These are phyloP conservation scores for Branchinecta lynchi DNA, from an alignment of 1,140 invertebrate species.

Conservation along the genomic window DNA sequence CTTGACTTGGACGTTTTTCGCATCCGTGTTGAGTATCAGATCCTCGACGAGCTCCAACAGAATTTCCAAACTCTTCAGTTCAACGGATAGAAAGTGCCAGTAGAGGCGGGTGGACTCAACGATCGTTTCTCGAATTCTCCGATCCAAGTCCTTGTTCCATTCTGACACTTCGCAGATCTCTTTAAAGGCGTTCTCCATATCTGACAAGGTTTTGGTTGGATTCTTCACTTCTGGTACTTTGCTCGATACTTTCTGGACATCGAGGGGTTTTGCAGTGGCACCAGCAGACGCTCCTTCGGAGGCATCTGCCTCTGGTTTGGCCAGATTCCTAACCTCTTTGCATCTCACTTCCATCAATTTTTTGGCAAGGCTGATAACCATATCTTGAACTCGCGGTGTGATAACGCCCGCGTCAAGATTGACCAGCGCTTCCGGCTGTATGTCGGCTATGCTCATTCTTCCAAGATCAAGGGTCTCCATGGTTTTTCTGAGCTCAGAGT, in stretches of 20 bases:
- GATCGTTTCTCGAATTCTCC: not conserved
- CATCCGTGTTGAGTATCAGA: not conserved
- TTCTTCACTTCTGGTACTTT: not conserved
- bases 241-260: too few relatives aligned
- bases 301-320: not conserved
- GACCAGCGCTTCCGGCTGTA: not conserved
- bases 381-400: not conserved
- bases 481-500: not conserved
- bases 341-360: not conserved
- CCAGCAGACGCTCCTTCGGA: not conserved
- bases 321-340: not conserved
- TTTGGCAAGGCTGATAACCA: not conserved
- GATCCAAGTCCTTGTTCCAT: not conserved
- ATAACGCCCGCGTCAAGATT: not conserved
- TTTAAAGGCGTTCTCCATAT: not conserved
- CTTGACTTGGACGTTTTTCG: not conserved
- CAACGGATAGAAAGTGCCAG: not conserved
- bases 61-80: conserved; percentile 5
- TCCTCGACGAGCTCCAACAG: not conserved
- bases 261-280: too few relatives aligned
- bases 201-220: not conserved
- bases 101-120: not conserved
- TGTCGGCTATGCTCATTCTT: not conserved
- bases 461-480: not conserved
- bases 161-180: not conserved